Base-by-base conservation (phyloP, 1,140 invertebrate genomes). In the Atta colombica region DNA sequence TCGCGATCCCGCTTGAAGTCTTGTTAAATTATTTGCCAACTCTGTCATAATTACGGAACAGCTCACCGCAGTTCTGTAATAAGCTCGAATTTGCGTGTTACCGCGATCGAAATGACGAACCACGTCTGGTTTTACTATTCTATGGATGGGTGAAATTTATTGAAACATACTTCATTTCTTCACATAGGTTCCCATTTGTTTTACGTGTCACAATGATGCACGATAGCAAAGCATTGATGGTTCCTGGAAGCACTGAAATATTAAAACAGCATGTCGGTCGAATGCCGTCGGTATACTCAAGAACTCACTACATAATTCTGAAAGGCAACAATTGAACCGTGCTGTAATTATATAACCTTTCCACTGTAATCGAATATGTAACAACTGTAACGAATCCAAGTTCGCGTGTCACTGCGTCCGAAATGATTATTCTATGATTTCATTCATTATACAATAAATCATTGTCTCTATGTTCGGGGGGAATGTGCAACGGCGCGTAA, bases 401-500 rank as follows among this genome's bases (percentile, higher is more conserved):
- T 61, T 84, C 28, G 55, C 69, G 80, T 84, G 69, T 84, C 55
- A 71, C 25, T 14, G 39, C 51, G n/a, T 14, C 39, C 69, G 39
- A 39, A 74, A 61, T 31, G 68, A 74, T 82, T 82, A 84, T 75
- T 84, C 25, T 75, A 84, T 51, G 71, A 82, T 74, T 82, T 74
- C 69, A 75, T 84, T 84, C 39, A 84, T 84, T 63, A 75, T 75
- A 28, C 28, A 84, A 74, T 84, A 63, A 84, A 75, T 75, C 69
- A 74, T 71, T 60, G 35, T 28, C 39, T 84, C 14, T 51, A 51
- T 35, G 49, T 84, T 84, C 25, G n/a, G 31, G n/a, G 53, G 58
- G 68, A 74, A 74, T 58, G 35, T 35, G 10, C 80, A 25, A 12
- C 39, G 18, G 35, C 53, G 53, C 53, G 69, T 82, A 74, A 82